Base-by-base conservation (phyloP, 2,113 vertebrate species). In the Vanacampus margaritifer region DNA sequence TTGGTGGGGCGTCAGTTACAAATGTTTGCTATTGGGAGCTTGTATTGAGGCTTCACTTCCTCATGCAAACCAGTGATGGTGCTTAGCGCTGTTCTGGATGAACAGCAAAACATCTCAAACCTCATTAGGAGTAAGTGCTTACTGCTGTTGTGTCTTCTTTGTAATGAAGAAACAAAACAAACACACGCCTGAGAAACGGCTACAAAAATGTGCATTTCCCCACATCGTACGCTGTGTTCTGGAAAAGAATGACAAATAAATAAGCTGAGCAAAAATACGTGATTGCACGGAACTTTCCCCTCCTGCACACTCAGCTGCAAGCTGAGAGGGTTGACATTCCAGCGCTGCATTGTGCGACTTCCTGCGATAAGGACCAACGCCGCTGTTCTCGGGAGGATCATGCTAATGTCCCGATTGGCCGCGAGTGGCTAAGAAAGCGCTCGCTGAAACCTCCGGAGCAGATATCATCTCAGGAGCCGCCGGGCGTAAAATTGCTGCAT, bases 241-340 rank as follows among this genome's bases (percentile, higher is more conserved):
- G n/a, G 14, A 63, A 68, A 79, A 73, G 70, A 76, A 82, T 77
- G 59, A 71, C 73, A 81, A 82, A 76, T 8, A 85, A 69, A 71
- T 62, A 43, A 43, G 3, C 36, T 16, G 37, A 14, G 23, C 13
- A 39, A 39, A 61, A 43, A 43, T 5, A 41, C 2, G 37, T 24
- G 60, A 62, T 43, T 14, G 39, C 60, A 62, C 6, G 23, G 19
- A 41, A 39, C 2, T 3, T 12, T 6, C 2, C 12, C 37, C 26
- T n/a, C 3, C 61, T 72, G 24, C 39, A 41, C 68, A 50, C 61
- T 73, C 54, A 75, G 68, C 72, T 71, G 75, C 67, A 65, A 57
- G 65, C 68, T 53, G 65, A 72, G 41, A 43, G 39, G 62, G 76
- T 81, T 89, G 84, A 79, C 79, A 88, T 89, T 89, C 82, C 78